Conservation (phyloP, 2,113 vertebrate species). For the Leptobrachium ailaonicum region DNA sequence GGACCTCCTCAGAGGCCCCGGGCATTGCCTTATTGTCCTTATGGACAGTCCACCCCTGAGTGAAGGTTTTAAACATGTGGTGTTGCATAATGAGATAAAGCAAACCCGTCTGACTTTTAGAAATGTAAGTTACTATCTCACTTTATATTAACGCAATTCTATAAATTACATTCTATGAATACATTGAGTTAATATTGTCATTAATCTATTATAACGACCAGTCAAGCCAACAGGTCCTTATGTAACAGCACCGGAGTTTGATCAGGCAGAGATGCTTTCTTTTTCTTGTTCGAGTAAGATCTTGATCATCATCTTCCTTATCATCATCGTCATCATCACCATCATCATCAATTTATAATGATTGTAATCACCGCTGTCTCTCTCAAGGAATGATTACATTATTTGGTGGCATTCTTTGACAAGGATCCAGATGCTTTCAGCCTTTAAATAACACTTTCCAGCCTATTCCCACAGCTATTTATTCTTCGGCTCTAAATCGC, state of each 20-base stretch:
- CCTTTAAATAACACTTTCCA: conserved; percentile 46
- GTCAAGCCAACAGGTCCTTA: too few species aligned
- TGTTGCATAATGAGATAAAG: too few species aligned
- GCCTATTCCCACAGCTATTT: conserved; percentile 48
- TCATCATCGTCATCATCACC: conserved; percentile 36
- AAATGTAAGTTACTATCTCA: too few species aligned
- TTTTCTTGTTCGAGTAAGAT: conserved; percentile 34
- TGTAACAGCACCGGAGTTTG: background rate
- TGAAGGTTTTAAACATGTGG: too few species aligned
- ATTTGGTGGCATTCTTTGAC: conserved; percentile 47
- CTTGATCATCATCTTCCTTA: conserved; percentile 34
- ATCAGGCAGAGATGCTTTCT: conserved; percentile 29
- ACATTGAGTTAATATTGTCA: too few species aligned
- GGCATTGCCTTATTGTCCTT: too few species aligned
- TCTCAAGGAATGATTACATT: conserved; percentile 43
- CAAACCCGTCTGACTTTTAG: too few species aligned
- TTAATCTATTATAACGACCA: too few species aligned
- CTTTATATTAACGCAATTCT: too few species aligned
- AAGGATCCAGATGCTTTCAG: conserved; percentile 43
- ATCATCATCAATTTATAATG: conserved; percentile 44
- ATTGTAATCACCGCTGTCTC: conserved; percentile 43
- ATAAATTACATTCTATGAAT: too few species aligned
- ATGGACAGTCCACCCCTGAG: too few species aligned
- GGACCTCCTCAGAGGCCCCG: too few species aligned
- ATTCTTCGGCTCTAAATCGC: conserved; percentile 27